phyloP scores from a whole-genome alignment of 2,888 invertebrate genomes.

The Augiades crinisus region DNA sequence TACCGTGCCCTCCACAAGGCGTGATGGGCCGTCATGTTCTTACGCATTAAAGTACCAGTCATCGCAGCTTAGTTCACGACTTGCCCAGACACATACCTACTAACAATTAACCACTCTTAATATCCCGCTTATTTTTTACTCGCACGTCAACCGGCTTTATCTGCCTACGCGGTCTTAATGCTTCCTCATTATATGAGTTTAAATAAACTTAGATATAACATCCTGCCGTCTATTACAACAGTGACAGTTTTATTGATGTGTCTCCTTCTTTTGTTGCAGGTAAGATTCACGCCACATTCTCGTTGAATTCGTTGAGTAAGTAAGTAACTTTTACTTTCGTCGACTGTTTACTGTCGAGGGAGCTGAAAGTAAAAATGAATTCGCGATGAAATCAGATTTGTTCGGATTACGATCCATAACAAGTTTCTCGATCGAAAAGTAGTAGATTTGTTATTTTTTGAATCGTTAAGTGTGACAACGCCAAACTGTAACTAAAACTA shows the following conservation, averaged over 20 bases:
- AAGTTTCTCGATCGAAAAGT: not conserved
- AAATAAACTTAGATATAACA: conserved; percentile 31
- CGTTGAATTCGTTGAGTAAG: conserved; percentile 35
- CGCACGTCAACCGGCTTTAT: conserved; percentile 39
- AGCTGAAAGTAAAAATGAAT: conserved; percentile 1
- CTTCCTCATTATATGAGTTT: conserved; percentile 41
- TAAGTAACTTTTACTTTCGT: conserved; percentile 46
- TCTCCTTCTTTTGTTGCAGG: conserved; percentile 48
- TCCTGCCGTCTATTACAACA: conserved; percentile 31
- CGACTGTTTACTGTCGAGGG: conserved; percentile 30
- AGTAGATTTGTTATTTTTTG: no score
- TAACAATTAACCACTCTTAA: conserved; percentile 37
- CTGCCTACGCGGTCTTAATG: conserved; percentile 35
- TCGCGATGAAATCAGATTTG: not conserved
- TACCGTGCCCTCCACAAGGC: not conserved
- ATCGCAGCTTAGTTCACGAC: conserved; percentile 14
- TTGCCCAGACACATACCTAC: conserved; percentile 25
- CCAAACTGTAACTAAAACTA: no score
- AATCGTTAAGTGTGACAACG: no score
- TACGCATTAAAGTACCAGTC: conserved; percentile 14
- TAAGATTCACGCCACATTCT: conserved; percentile 47
- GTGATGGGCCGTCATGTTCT: conserved; percentile 8
- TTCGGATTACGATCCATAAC: not conserved
- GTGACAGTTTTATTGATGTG: conserved; percentile 44
- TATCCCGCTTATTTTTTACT: conserved; percentile 37